Evolutionary conservation across 1,140 invertebrate species (phyloP).

Genomic region (Cheumatopsyche charites): DNA sequence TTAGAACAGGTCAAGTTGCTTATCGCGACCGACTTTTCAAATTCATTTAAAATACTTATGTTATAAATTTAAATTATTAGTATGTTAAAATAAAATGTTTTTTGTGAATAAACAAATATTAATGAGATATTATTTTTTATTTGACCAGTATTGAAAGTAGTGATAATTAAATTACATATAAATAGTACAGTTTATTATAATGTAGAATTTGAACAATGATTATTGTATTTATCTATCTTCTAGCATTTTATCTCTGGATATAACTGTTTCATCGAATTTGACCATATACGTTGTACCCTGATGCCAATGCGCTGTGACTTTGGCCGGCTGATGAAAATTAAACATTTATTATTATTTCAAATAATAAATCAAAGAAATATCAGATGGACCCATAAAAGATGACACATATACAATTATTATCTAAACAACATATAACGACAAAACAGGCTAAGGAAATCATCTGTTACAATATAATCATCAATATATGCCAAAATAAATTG

Average conservation of each 20-base stretch:
- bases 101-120: background rate
- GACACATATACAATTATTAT: too few species aligned
- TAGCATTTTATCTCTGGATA: slow-evolving; percentile 89
- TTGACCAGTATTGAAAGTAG: too few species aligned
- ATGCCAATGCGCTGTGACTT: slow-evolving; percentile 98
- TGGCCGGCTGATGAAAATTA: slow-evolving; percentile 78
- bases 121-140: background rate
- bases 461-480: too few species aligned
- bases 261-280: slow-evolving; percentile 95
- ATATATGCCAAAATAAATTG: too few species aligned
- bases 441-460: too few species aligned
- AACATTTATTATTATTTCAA: too few species aligned
- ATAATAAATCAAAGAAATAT: too few species aligned
- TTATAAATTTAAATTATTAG: background rate
- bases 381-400: too few species aligned
- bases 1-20: slow-evolving; percentile 70
- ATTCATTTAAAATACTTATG: slow-evolving; percentile 56
- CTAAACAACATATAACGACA: too few species aligned
- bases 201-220: too few species aligned
- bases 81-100: background rate
- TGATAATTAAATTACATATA: too few species aligned
- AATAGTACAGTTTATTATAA: too few species aligned
- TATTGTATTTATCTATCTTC: slow-evolving; percentile 75
- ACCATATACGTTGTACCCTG: slow-evolving; percentile 99
- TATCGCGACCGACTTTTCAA: slow-evolving; percentile 73